These are phyloP conservation scores for Champsocephalus esox DNA, from an alignment of 2,797 vertebrate species.

Conservation along the genomic window DNA sequence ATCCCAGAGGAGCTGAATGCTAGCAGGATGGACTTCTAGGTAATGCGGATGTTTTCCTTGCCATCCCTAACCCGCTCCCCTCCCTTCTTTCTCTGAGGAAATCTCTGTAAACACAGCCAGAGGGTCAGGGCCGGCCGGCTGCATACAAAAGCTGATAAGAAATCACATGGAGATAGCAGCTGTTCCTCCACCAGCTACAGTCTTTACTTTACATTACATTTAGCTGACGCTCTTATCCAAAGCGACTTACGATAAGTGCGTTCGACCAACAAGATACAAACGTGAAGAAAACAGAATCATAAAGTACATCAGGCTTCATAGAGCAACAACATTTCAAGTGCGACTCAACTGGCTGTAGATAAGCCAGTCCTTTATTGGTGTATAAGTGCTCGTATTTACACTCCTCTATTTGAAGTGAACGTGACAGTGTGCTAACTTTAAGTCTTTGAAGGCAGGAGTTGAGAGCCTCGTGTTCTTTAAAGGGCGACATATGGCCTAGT, in stretches of 20 bases:
- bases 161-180: slow-evolving; percentile 28
- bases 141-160: slow-evolving; percentile 62
- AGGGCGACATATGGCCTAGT: background rate
- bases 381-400: background rate
- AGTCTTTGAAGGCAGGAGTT: background rate
- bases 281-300: too few relatives aligned
- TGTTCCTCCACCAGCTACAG: slow-evolving; percentile 37
- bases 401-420: background rate
- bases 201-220: background rate
- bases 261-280: too few relatives aligned
- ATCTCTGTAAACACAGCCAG: slow-evolving; percentile 60
- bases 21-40: slow-evolving; percentile 50
- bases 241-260: too few relatives aligned
- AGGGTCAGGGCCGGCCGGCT: slow-evolving; percentile 48
- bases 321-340: too few relatives aligned
- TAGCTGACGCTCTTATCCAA: too few relatives aligned
- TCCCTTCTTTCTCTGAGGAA: slow-evolving; percentile 35
- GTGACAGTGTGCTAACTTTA: background rate
- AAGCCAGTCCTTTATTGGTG: too few relatives aligned
- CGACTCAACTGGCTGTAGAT: too few relatives aligned
- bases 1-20: slow-evolving; percentile 47
- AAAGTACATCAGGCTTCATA: too few relatives aligned
- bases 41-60: slow-evolving; percentile 44
- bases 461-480: background rate
- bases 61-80: background rate